These are phyloP conservation scores for Dryobotodes eremita DNA, from an alignment of 2,888 invertebrate species.

Conservation along the genomic window DNA sequence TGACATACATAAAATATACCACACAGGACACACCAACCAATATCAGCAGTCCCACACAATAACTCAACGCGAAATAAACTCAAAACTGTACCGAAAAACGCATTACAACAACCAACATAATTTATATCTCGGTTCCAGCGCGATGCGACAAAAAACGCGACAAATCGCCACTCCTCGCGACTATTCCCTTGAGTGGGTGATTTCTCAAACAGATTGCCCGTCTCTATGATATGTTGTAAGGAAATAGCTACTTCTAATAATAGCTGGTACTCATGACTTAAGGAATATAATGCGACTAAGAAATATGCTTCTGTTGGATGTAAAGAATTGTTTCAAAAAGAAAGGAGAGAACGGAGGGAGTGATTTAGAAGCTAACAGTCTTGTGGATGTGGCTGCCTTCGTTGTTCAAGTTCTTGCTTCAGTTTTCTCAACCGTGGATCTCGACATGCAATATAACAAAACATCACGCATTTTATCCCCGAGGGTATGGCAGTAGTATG, in stretches of 20 bases:
- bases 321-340: conserved; percentile 28
- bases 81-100: conserved; percentile 56
- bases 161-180: conserved; percentile 74
- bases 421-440: background rate
- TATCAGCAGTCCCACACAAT: conserved; percentile 23
- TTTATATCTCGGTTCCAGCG: conserved; percentile 63
- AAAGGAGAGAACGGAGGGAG: background rate
- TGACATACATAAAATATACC: conserved; percentile 25
- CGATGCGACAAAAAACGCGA: conserved; percentile 73
- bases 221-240: conserved; percentile 59
- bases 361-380: background rate
- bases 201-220: conserved; percentile 71
- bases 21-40: conserved; percentile 7
- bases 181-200: conserved; percentile 66
- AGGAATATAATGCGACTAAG: conserved; percentile 52
- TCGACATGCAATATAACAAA: no score
- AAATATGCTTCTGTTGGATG: conserved; percentile 30
- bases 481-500: no score
- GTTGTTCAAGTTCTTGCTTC: background rate
- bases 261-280: conserved; percentile 53
- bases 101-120: conserved; percentile 56
- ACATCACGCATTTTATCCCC: no score
- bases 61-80: conserved; percentile 57
- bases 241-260: conserved; percentile 63
- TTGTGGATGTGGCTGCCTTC: background rate